phyloP scores from a whole-genome alignment of 2,888 invertebrate species.

The Pseudococcus longispinus region DNA sequence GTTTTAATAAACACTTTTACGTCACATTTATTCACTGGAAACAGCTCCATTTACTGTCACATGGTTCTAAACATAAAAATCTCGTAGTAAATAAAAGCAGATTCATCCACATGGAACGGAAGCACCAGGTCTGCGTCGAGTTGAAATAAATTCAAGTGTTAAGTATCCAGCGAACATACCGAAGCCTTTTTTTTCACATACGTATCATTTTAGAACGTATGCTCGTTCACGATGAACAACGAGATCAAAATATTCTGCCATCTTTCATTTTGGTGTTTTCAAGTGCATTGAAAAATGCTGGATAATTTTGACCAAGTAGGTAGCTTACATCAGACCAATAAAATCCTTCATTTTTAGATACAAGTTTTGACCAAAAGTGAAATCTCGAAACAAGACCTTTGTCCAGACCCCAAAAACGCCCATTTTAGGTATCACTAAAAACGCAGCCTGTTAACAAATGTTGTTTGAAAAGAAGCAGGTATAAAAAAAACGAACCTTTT shows the following conservation, averaged over 20 bases:
- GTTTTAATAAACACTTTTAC: not conserved
- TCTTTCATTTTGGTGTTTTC: not conserved
- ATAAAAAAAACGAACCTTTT: not conserved
- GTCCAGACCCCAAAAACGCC: not conserved
- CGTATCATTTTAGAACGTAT: not conserved
- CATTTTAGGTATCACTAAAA: not conserved
- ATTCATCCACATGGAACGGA: not conserved
- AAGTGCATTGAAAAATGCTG: not conserved
- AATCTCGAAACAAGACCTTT: too few species aligned
- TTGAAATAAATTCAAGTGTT: not conserved
- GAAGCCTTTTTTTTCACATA: not conserved
- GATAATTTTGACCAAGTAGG: too few species aligned
- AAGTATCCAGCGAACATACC: not conserved
- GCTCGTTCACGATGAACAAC: not conserved
- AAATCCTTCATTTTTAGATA: too few species aligned
- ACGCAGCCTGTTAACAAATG: not conserved
- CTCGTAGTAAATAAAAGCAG: not conserved
- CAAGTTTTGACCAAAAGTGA: too few species aligned
- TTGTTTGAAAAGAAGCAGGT: conserved; percentile 36
- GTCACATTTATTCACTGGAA: not conserved
- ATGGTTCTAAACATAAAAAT: not conserved
- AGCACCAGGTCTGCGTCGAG: not conserved
- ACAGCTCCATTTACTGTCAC: not conserved
- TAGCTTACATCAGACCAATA: too few species aligned
- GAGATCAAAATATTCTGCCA: not conserved